phyloP scores from a whole-genome alignment of 2,113 vertebrate species.

The Edolisoma coerulescens region DNA sequence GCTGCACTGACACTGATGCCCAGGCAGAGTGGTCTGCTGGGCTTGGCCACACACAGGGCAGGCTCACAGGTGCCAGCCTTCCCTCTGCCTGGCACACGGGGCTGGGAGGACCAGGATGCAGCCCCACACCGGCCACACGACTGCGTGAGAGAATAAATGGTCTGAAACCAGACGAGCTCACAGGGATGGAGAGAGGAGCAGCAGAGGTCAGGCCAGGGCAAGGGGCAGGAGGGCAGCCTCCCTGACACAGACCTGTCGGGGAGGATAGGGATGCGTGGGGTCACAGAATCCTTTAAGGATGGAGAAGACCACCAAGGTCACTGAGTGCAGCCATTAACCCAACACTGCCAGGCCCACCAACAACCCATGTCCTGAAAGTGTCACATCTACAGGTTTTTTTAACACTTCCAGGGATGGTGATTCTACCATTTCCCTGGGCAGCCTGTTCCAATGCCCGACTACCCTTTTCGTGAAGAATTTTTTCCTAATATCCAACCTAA shows the following conservation, averaged over 20 bases:
- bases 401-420: not conserved
- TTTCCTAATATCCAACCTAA: not conserved
- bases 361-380: not conserved
- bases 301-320: not conserved
- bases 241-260: no score
- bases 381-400: not conserved
- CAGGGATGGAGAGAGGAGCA: not conserved
- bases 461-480: not conserved
- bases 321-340: not conserved
- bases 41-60: not conserved
- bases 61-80: not conserved
- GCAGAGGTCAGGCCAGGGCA: not conserved
- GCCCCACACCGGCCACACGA: not conserved
- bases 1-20: not conserved
- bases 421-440: not conserved
- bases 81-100: not conserved
- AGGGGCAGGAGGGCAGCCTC: not conserved
- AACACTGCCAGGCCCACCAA: not conserved
- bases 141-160: not conserved
- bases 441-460: not conserved
- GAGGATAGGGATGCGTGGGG: not conserved
- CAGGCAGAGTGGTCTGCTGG: not conserved
- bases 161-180: not conserved
- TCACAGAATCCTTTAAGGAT: not conserved
- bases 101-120: not conserved